These are phyloP conservation scores for Poecilia velifera DNA, from an alignment of 2,797 vertebrate species.

Conservation along the genomic window DNA sequence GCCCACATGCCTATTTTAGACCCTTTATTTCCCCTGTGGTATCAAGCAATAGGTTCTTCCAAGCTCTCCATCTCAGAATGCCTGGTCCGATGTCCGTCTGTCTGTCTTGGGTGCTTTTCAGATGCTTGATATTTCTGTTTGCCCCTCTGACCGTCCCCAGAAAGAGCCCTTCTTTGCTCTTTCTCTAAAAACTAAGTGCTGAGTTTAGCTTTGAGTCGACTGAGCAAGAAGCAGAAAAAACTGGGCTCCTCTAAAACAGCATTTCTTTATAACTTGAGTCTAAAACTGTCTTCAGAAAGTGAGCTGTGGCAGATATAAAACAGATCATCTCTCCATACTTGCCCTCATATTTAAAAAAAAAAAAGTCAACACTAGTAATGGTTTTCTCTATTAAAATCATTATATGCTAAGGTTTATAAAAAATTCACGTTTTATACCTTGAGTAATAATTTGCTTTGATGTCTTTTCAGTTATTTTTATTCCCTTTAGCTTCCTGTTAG, in stretches of 20 bases:
- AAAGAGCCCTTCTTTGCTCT: conserved; percentile 42
- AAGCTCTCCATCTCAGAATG: conserved; percentile 70
- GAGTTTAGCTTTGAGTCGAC: conserved; percentile 60
- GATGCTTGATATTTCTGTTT: conserved; percentile 60
- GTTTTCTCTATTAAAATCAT: conserved; percentile 27
- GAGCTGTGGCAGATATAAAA: conserved; percentile 45
- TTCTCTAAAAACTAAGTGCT: conserved; percentile 58
- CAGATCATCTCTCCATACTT: conserved; percentile 29
- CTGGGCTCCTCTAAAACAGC: conserved; percentile 27
- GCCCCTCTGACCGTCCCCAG: conserved; percentile 51
- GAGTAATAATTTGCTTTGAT: conserved; percentile 45
- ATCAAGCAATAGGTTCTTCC: conserved; percentile 74
- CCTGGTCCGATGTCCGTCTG: conserved; percentile 65
- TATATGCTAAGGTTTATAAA: conserved; percentile 40
- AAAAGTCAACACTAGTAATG: conserved; percentile 22
- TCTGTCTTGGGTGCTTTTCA: conserved; percentile 72
- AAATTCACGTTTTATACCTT: conserved; percentile 16
- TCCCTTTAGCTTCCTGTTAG: conserved; percentile 43
- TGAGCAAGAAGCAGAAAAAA: conserved; percentile 44
- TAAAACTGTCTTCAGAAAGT: conserved; percentile 48
- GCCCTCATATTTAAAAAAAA: conserved; percentile 27
- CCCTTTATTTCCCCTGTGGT: conserved; percentile 85
- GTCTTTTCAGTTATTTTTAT: conserved; percentile 39
- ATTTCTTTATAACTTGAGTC: conserved; percentile 26
- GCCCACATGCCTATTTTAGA: conserved; percentile 81